These are phyloP conservation scores for Nanorana parkeri DNA, from an alignment of 2,113 vertebrate genomes.

Conservation along the genomic window DNA sequence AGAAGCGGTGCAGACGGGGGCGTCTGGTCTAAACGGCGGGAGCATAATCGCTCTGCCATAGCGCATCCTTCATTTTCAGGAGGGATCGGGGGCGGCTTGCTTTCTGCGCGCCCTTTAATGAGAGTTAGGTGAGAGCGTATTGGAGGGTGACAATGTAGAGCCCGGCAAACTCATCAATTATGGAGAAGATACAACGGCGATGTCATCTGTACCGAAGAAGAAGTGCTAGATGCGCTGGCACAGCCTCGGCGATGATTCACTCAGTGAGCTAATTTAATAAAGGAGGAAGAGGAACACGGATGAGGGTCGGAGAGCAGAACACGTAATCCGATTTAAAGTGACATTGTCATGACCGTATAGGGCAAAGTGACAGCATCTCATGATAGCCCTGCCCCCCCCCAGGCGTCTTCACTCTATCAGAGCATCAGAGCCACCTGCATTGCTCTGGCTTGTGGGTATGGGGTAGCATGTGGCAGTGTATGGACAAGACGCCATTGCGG, in stretches of 20 bases:
- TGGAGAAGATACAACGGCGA: neutral
- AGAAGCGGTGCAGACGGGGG: neutral
- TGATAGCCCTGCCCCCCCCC: too few relatives aligned
- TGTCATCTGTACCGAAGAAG: neutral
- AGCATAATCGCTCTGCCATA: conserved; percentile 19
- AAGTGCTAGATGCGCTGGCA: neutral
- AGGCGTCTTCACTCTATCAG: too few relatives aligned
- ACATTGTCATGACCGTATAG: too few relatives aligned
- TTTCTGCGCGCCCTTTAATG: conserved; percentile 29
- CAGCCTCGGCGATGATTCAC: neutral
- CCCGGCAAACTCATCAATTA: conserved; percentile 40
- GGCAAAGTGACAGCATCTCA: too few relatives aligned
- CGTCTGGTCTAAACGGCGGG: conserved; percentile 26
- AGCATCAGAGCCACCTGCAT: too few relatives aligned
- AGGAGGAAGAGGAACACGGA: too few relatives aligned
- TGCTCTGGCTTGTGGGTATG: too few relatives aligned
- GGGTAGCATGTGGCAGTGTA: too few relatives aligned
- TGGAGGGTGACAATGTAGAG: neutral
- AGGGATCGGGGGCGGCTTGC: conserved; percentile 29
- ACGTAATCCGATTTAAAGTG: too few relatives aligned
- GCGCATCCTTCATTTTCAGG: neutral
- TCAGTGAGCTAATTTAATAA: too few relatives aligned
- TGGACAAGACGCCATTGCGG: too few relatives aligned
- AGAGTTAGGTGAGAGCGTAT: neutral
- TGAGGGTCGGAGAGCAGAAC: too few relatives aligned